Evolutionary conservation across 2,113 vertebrate species (phyloP).

Genomic region (Synodontis membranacea): DNA sequence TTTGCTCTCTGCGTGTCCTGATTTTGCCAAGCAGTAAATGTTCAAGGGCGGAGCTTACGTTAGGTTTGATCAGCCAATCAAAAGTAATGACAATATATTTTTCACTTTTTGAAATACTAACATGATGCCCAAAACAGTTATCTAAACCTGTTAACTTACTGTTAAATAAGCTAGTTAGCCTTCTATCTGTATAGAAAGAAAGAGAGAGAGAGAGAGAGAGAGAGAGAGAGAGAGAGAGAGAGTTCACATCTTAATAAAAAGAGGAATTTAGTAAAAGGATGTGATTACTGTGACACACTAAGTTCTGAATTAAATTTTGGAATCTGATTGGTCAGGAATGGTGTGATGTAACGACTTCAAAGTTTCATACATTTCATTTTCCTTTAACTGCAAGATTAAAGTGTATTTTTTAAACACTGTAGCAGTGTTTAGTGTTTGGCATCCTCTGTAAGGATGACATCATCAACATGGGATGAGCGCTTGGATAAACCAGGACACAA

Average conservation of each 20-base stretch:
- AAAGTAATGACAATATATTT: background rate
- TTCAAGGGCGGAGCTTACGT: background rate
- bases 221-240: no score
- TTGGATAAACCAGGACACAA: slow-evolving; percentile 11
- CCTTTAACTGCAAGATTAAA: background rate
- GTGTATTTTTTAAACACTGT: no score
- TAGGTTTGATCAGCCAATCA: background rate
- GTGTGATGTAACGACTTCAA: background rate
- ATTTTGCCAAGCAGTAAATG: background rate
- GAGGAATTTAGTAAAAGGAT: no score
- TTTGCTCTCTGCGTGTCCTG: background rate
- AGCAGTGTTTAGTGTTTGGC: background rate
- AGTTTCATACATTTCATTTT: background rate
- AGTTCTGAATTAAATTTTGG: background rate
- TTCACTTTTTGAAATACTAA: background rate
- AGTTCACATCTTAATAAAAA: no score
- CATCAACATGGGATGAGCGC: slow-evolving; percentile 1
- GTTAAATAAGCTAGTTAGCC: background rate
- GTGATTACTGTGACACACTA: background rate
- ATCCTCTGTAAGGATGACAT: background rate
- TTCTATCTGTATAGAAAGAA: no score
- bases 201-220: no score
- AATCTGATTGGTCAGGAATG: slow-evolving; percentile 9
- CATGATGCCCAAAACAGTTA: background rate
- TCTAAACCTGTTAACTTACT: background rate